Base-by-base conservation (phyloP, 2,888 invertebrate species). In the Eurois occulta region DNA sequence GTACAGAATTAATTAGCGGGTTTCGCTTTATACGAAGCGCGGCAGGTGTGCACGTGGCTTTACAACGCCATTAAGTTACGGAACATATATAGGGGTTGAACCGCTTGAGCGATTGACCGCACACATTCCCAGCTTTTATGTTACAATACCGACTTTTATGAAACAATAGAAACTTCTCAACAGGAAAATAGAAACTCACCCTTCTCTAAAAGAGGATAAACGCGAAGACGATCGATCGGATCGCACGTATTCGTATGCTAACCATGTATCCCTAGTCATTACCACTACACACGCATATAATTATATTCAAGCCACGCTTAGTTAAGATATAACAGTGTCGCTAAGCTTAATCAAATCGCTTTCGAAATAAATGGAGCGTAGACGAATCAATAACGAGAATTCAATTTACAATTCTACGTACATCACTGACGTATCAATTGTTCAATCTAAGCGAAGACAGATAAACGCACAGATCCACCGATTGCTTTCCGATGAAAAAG, bases 401-500 rank as follows among this genome's bases (percentile, higher is more conserved):
- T 96, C 95, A 96, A 96, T 96, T 96, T 95, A 95, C 95, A 94
- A 94, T 95, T 95, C 94, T 93, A 92, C 94, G 94, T 96, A 95
- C 95, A 96, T 95, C 95, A 95, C 92, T 94, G 94, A 95, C 95
- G 94, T 96, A 96, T 96, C 96, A 95, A 95, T 96, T 96, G 96
- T 95, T 95, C 94, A 94, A 96, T 96, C 95, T 95, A 92, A 94
- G 94, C 90, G 94, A 94, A 95, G 95, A 94, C 94, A 94, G 96
- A 96, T 96, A 96, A 96, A 96, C 95, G 95, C 94, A 95, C 92
- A 94, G 94, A 95, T 95, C 92, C 91, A 91, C 88, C 91, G 95
- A 95, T 95, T 93, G 94, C 91, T 94, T 94, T 93, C 91, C 94
- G 93, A 95, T 95, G 96, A 95, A 96, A 96, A 94, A 95, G 94